A percentile compares a stretch with the other conserved stretches of the same genome.
phyloP scores from a whole-genome alignment of 1,140 invertebrate genomes.

The Campodea augens region DNA sequence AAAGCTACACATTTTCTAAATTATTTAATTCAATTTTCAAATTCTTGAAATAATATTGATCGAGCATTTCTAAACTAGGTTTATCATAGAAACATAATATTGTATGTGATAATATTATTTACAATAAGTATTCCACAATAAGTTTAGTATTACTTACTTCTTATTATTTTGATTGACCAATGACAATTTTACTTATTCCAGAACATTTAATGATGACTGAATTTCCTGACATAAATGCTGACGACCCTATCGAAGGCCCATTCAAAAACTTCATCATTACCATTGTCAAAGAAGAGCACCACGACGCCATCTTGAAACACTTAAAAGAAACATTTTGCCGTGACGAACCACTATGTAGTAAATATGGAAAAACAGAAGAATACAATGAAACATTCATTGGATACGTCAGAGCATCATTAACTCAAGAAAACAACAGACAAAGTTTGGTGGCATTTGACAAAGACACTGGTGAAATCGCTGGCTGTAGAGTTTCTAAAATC shows the following conservation, averaged over 20 bases:
- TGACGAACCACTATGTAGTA: neutral
- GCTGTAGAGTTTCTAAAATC: neutral
- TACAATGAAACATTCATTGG: neutral
- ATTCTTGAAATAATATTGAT: too few species aligned
- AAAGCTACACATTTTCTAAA: too few species aligned
- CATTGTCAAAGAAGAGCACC: neutral
- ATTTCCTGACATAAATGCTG: neutral
- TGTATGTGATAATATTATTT: too few species aligned
- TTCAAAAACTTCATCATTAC: neutral
- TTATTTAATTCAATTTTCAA: too few species aligned
- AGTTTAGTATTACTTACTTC: too few species aligned
- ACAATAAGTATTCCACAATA: too few species aligned
- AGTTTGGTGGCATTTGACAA: neutral
- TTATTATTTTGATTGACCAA: too few species aligned
- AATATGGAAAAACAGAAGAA: neutral
- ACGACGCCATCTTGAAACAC: neutral
- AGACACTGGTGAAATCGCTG: neutral
- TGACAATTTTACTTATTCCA: too few species aligned
- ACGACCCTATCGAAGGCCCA: neutral
- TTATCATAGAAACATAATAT: too few species aligned
- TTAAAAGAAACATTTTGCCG: neutral
- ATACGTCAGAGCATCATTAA: too few species aligned
- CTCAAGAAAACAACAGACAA: neutral
- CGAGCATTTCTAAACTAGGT: too few species aligned
- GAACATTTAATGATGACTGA: too few species aligned